Base-by-base conservation (phyloP, 30 jellyfish, hydroid and myxozoan species). In the Hydractinia echinata region DNA sequence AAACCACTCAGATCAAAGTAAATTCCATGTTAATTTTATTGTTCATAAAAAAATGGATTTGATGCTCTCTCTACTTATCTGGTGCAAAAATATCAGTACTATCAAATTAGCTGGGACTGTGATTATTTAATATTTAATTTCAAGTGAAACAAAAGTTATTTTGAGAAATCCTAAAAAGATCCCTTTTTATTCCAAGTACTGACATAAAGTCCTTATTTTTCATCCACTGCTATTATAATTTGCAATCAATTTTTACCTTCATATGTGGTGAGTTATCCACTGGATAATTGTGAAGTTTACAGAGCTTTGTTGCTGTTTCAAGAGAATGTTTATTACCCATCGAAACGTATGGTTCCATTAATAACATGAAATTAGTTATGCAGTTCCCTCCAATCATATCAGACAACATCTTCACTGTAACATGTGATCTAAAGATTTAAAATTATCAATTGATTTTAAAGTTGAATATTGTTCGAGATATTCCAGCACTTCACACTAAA, bases 341-440 rank as follows among this genome's bases (percentile, higher is more conserved):
- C 7, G 85, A 54, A 55, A 67, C 81, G 54, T 68, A 20, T 55
- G 95, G 95, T 79, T 86, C 61, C 72, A 86, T 79, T 56, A 82
- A 53, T 14, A 80, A 55, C 15, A 78, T 51, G 30, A 85, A 79
- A 64, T 81, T 86, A 30, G 95, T 86, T 16, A 69, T 66, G 81
- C 95, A 86, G 70, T 86, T 86, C 48, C 95, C 95, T 4, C 95
- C 95, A 14, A 86, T 66, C 16, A 52, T 83, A 73, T 86, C 95
- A 0, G 95, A 8, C 55, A 86, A 72, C 76, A 86, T 73, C 4
- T 86, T 79, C 66, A 85, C 62, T 9, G 79, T 52, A n/a, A 54
- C 62, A 51, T 83, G 71, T 13, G 58, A 79, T 39, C 89, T 79
- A 30, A 83, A 39, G 55, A 1, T 20, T 0, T 16, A 58, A 58